Evolutionary conservation across 2,888 invertebrate genomes (phyloP), one percentile per base, ranked within the genome.

Genomic region (Parapristionchus giblindavisi): DNA sequence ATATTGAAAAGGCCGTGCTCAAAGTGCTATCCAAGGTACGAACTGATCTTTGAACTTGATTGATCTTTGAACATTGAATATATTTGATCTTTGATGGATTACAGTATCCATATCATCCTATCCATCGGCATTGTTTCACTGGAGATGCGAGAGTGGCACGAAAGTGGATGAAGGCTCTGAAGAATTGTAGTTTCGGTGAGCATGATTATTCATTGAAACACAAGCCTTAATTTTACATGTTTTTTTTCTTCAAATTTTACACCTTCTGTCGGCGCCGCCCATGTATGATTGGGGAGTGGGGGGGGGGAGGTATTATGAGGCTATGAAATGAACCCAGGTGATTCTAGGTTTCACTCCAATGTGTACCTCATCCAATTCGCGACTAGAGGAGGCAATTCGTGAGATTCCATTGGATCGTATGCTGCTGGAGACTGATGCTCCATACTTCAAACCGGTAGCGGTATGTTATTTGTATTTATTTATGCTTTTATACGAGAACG

Each of bases 91-190:
- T 60, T 6, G 5, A 34, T 60, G 3, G 3, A 34, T 60, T 60
- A n/a, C 24, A 51, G 48, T 51, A 24, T 66, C 66, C 66, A 5
- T 48, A 66, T 29, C 66, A 66, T 66, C 66, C 66, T 1, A 48
- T 66, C 17, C 66, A 66, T 51, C 66, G 66, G 3, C 66, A 66
- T 21, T 66, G 66, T 17, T 66, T 66, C 51, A 66, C 66, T 5
- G 51, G 66, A 34, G 66, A 66, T 34, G 48, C 29, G 17, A n/a
- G 3, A 3, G 51, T 51, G 5, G 66, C 66, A 8, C 14, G 24
- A 32, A 66, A 48, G 38, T 66, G 66, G 66, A 66, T 66, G 66
- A 48, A 29, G 2, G 36, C 66, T 21, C 51, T 66, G 17, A 32
- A 66, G 32, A 24, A 66, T 36, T 14, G 11, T 24, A 21, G 29